phyloP scores from a whole-genome alignment of 1,140 invertebrate species.

The Ceratina australensis region DNA sequence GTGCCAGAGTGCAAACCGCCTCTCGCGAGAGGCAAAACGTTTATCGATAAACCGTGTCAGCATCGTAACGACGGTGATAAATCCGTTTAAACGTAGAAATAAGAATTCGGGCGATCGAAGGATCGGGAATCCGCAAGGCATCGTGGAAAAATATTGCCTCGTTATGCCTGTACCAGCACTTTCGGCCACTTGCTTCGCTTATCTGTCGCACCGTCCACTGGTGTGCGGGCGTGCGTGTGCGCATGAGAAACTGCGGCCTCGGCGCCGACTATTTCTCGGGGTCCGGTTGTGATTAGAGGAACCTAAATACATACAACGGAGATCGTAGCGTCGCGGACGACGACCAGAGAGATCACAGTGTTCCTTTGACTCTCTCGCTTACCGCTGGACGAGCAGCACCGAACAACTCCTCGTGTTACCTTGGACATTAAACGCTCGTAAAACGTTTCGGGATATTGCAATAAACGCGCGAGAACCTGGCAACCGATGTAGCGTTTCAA shows the following conservation, averaged over 20 bases:
- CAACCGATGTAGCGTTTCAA: neutral
- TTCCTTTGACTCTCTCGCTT: neutral
- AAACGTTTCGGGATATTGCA: slow-evolving; percentile 17
- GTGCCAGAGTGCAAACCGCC: no score
- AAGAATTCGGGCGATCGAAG: slow-evolving; percentile 3
- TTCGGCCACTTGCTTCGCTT: slow-evolving; percentile 41
- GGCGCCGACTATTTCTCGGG: neutral
- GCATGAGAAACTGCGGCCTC: slow-evolving; percentile 36
- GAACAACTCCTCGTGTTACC: slow-evolving; percentile 24
- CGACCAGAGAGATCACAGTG: neutral
- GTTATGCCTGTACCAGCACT: slow-evolving; percentile 30
- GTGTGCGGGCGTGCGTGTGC: no score
- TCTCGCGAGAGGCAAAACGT: neutral
- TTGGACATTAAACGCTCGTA: slow-evolving; percentile 24
- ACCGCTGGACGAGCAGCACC: neutral
- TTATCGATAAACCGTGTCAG: slow-evolving; percentile 14
- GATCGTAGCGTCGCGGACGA: neutral
- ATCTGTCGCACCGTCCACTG: slow-evolving; percentile 45
- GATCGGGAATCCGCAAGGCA: slow-evolving; percentile 21
- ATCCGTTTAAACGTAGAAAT: neutral
- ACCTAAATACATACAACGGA: neutral
- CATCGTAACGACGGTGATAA: slow-evolving; percentile 3
- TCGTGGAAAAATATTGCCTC: slow-evolving; percentile 35
- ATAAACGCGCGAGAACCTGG: slow-evolving; percentile 4
- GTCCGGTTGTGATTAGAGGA: slow-evolving; percentile 30